Percentiles rank a stretch among this genome's conserved stretches.
These are phyloP conservation scores for Canis aureus DNA, from an alignment of 2,113 vertebrate genomes.

Conservation along the genomic window DNA sequence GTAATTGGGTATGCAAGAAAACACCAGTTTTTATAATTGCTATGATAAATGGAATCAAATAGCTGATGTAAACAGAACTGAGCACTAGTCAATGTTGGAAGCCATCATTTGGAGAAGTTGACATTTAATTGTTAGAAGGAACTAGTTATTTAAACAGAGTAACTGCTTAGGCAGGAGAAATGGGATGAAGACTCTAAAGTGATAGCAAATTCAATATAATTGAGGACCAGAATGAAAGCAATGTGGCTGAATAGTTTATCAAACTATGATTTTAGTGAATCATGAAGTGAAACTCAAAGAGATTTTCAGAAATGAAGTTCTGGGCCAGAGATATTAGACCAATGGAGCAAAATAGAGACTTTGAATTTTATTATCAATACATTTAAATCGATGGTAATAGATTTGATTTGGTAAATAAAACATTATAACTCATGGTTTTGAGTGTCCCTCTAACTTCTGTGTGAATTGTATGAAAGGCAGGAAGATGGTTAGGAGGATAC, in stretches of 20 bases:
- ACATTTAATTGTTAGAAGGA: not conserved
- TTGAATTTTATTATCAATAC: not conserved
- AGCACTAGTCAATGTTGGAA: not conserved
- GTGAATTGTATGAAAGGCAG: not conserved
- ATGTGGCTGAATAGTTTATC: not conserved
- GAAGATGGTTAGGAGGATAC: not conserved
- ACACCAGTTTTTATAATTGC: not conserved
- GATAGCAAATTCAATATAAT: not conserved
- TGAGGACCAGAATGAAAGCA: not conserved
- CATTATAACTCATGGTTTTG: not conserved
- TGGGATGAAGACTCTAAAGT: not conserved
- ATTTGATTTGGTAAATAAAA: not conserved
- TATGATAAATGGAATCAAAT: not conserved
- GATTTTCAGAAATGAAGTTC: not conserved
- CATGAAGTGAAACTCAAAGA: not conserved
- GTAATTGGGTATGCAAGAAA: not conserved
- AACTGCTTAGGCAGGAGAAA: not conserved
- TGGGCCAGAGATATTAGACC: accelerated
- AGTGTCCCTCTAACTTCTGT: not conserved
- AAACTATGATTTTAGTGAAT: not conserved
- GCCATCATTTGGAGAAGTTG: not conserved
- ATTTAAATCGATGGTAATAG: not conserved
- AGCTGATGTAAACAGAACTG: not conserved
- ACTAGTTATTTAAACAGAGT: not conserved
- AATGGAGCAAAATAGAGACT: not conserved